Base-by-base conservation (phyloP, 2,888 invertebrate species). In the Drosophila nr. medialis region DNA sequence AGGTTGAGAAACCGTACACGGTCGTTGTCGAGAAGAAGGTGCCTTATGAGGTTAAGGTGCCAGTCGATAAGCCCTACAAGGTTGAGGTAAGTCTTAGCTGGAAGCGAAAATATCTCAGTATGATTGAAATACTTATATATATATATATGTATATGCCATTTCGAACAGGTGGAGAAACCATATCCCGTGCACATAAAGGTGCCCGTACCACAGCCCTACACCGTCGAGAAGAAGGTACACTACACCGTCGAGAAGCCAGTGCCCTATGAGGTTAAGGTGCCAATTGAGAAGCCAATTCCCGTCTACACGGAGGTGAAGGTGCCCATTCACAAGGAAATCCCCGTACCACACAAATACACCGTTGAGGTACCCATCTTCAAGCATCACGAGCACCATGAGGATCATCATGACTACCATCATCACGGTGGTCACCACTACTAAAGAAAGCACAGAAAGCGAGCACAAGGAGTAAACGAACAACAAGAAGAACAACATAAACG, bases 151-250 rank as follows among this genome's bases (percentile, higher is more conserved):
- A 21, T 5, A 1, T 11, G 13, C 8, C 15, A 18, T 24, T 2
- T 45, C n/a, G 0, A 30, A 0, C 94, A 95, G 92, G 95, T 97
- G 21, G 96, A 96, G 86, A 96, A 95, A 94, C 96, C 96, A 68
- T 95, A 96, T 58, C 96, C 96, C 75, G 95, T 95, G 80, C 96
- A 96, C 91, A 95, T 96, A 0, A 96, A 96, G 91, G 96, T 96
- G 18, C 96, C 95, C 66, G 96, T 96, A 34, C 96, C 96, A 93
- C 96, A 96, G 92, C 96, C 96, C 56, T 96, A 97, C 93, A 95
- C 96, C 75, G 96, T 96, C 10, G 96, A 96, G 88, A 95, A 96
- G 72, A 96, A 94, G 68, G 94, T 95, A 42, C 96, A 96, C 5
- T 95, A 97, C 32, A 95, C 96, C 79, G 96, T 96, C 87, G 96